Evolutionary conservation across 2,797 vertebrate genomes (phyloP), one percentile per base, ranked within the genome.

Genomic region (Lemur catta): DNA sequence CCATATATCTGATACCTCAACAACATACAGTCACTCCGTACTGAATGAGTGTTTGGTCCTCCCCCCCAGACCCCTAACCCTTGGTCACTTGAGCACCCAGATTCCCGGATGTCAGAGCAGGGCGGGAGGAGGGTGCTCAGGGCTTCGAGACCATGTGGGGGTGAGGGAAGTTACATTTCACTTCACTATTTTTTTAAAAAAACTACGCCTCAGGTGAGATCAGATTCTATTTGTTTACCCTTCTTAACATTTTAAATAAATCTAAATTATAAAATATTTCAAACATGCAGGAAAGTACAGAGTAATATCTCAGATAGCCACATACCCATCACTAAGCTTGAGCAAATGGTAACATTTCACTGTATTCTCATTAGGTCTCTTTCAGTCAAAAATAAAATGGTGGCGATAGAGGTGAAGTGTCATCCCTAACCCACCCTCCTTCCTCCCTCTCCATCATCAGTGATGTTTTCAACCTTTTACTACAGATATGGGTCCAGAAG

Each of bases 241-340:
- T 87, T 59, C 67, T 74, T 72, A 79, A 91, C 50, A 24, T 75
- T 94, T 95, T 48, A 78, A 72, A 46, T 74, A 92, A 30, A 63
- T 78, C 75, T 87, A 92, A 84, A 43, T 84, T 59, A 30, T 59
- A 35, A 87, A 86, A 30, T 48, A 67, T 89, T 48, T 86, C 43
- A 84, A 50, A 79, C 35, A 46, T 38, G 50, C 69, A 86, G 52
- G 69, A 46, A 71, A 43, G 55, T 22, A 10, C 55, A 57, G 69
- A 48, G 28, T 52, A 76, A 46, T 63, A n/a, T 9, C 61, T 89
- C 67, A 41, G 43, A 38, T 6, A 52, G 43, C 55, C 72, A 65
- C 55, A 85, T 10, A 46, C 13, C 48, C n/a, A 50, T 59, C 12
- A 18, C 65, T 76, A 55, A 96, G 67, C 59, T 43, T 61, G 71